phyloP scores from a whole-genome alignment of 2,113 vertebrate species.

The Mandrillus leucophaeus region DNA sequence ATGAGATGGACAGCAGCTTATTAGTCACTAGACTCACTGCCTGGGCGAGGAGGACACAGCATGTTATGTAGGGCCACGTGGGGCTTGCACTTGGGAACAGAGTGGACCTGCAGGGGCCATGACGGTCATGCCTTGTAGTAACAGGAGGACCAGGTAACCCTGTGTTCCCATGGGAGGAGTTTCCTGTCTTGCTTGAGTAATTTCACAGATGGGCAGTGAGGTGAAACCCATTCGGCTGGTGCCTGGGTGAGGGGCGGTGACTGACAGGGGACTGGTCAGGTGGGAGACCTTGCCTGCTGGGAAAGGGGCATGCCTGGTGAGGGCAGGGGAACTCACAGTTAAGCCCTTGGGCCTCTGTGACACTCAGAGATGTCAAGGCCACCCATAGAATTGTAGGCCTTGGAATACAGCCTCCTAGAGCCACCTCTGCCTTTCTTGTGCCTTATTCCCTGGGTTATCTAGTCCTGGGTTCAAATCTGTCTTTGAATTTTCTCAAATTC shows the following conservation, averaged over 20 bases:
- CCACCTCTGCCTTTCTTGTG: neutral
- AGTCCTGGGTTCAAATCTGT: neutral
- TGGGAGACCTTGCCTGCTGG: neutral
- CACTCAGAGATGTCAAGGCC: neutral
- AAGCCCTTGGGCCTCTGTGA: neutral
- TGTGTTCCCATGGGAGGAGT: too few relatives aligned
- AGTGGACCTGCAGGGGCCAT: neutral
- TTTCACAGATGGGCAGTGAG: neutral
- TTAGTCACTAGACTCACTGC: neutral
- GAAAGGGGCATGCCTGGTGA: neutral
- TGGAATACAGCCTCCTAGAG: neutral
- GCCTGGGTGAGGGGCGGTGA: too few relatives aligned
- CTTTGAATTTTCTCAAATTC: neutral
- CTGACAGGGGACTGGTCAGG: fast-evolving
- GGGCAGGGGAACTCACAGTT: neutral
- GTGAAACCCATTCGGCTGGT: neutral
- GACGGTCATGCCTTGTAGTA: neutral
- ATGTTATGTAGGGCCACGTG: fast-evolving
- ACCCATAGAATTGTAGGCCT: neutral
- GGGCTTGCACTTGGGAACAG: neutral
- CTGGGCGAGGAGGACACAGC: neutral
- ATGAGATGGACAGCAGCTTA: neutral
- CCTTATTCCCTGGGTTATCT: neutral
- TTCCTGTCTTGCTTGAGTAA: neutral
- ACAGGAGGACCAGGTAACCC: neutral